Percentiles rank a stretch among this genome's conserved stretches.
Conservation (phyloP, 2,113 vertebrate genomes). For the Hipposideros armiger region DNA sequence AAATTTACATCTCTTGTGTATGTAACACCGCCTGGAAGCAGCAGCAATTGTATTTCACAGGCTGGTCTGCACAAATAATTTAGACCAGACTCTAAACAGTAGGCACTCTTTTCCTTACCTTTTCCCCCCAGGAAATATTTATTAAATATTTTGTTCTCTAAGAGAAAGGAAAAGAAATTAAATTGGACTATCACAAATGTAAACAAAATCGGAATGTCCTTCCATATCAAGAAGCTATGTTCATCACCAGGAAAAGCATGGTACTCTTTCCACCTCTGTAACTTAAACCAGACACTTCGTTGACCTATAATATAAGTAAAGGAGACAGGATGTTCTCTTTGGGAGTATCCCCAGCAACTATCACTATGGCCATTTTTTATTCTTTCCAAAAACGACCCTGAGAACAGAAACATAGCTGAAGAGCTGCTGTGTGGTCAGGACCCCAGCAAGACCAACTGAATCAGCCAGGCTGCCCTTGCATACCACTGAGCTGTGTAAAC, state of each 20-base stretch:
- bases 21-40: conserved; percentile 80
- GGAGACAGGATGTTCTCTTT: not conserved
- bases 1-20: conserved; percentile 79
- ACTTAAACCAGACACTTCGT: not conserved
- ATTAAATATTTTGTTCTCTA: conserved; percentile 42
- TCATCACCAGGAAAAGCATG: not conserved
- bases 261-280: not conserved
- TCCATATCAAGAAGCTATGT: not conserved
- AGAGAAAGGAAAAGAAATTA: conserved; percentile 53
- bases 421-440: not conserved
- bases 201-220: conserved; percentile 36
- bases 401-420: not conserved
- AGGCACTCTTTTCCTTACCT: conserved; percentile 45
- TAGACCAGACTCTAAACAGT: conserved; percentile 58
- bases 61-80: conserved; percentile 70
- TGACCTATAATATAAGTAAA: not conserved
- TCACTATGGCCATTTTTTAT: not conserved
- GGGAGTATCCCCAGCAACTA: not conserved
- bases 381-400: not conserved
- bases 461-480: no score
- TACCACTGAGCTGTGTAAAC: rapidly evolving
- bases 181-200: not conserved
- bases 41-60: conserved; percentile 76
- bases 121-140: not conserved
- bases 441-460: not conserved